phyloP scores from a whole-genome alignment of 2,888 invertebrate genomes.

The Zelleria hepariella region DNA sequence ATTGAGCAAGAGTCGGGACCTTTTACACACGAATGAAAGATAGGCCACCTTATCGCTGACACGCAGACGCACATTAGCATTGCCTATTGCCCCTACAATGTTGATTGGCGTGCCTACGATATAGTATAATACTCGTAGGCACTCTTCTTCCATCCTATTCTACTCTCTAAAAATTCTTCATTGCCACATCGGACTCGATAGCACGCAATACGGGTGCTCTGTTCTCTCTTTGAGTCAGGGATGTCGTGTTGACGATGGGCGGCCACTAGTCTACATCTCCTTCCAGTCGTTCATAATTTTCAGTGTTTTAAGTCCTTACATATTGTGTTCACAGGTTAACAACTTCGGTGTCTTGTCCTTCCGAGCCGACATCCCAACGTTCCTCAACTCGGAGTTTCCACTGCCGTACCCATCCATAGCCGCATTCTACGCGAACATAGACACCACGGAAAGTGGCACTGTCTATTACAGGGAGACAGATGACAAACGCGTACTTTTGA shows the following conservation, averaged over 20 bases:
- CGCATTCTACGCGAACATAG: constrained; percentile 92
- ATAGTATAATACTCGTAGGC: not conserved
- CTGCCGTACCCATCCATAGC: constrained; percentile 91
- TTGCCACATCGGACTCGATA: too few relatives aligned
- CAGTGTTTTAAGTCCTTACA: not conserved
- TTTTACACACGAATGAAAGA: constrained; percentile 13
- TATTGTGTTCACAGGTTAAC: constrained; percentile 79
- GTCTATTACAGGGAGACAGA: constrained; percentile 82
- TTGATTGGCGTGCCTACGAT: not conserved
- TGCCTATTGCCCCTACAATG: not conserved
- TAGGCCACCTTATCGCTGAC: constrained; percentile 4
- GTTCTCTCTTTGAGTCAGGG: too few relatives aligned
- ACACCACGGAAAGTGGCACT: constrained; percentile 80
- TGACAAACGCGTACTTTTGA: constrained; percentile 71
- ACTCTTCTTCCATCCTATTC: too few relatives aligned
- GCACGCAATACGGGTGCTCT: too few relatives aligned
- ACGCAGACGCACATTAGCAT: not conserved
- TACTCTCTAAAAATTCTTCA: too few relatives aligned
- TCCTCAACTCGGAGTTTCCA: constrained; percentile 90
- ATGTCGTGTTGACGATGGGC: too few relatives aligned
- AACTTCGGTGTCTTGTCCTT: constrained; percentile 92
- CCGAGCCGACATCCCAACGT: constrained; percentile 87
- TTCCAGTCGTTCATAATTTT: too few relatives aligned
- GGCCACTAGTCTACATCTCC: too few relatives aligned
- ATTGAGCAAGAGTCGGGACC: constrained; percentile 38